Evolutionary conservation across 2,113 vertebrate species (phyloP).

Genomic region (Pithys albifrons): DNA sequence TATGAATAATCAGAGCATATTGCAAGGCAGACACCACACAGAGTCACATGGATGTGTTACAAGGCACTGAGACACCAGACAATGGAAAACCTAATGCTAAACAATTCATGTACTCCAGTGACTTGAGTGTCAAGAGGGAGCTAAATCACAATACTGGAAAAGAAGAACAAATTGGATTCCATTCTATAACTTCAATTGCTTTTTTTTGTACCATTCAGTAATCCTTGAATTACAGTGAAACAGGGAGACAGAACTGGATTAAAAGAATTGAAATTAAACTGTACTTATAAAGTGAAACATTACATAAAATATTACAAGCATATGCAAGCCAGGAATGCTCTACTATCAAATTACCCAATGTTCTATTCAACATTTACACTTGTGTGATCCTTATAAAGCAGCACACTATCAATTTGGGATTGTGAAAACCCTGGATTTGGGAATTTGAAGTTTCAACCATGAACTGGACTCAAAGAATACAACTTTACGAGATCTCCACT

Average conservation of each 20-base stretch:
- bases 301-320: background rate
- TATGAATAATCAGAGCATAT: background rate
- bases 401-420: background rate
- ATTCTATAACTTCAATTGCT: background rate
- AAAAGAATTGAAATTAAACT: background rate
- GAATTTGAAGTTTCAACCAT: background rate
- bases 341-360: background rate
- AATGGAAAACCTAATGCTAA: background rate
- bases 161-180: background rate
- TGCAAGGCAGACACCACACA: background rate
- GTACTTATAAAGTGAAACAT: background rate
- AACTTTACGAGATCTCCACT: background rate
- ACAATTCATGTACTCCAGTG: background rate
- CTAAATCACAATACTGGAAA: background rate
- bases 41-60: background rate
- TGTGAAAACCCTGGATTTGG: rapidly evolving
- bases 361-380: background rate
- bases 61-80: background rate
- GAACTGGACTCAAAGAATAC: background rate
- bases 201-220: background rate
- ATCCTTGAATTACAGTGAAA: background rate
- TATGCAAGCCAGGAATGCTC: background rate
- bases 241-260: background rate
- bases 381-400: background rate
- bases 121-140: background rate